Percentiles rank a stretch among this genome's conserved stretches.
These are phyloP conservation scores for Aphelenchoides fujianensis DNA, from an alignment of 1,140 invertebrate genomes.

Conservation along the genomic window DNA sequence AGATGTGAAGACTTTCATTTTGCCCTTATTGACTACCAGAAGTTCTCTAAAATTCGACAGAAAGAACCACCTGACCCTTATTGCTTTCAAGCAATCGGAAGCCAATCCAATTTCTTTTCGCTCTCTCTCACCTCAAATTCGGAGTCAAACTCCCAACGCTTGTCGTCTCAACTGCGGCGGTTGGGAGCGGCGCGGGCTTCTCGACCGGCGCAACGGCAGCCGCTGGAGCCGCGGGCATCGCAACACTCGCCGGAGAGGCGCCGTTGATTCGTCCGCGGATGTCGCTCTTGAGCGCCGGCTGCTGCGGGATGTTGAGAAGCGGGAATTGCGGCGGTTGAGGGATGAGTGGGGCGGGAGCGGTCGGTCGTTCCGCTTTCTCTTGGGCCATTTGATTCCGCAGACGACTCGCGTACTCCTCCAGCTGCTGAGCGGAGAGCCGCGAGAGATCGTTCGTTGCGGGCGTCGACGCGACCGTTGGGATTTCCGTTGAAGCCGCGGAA, in stretches of 20 bases:
- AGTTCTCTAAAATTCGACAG: too few relatives aligned
- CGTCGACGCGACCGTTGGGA: not conserved
- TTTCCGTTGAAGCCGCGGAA: not conserved
- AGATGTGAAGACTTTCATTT: too few relatives aligned
- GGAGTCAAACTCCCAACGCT: too few relatives aligned
- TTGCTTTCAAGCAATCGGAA: too few relatives aligned
- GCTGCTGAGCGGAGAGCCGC: not conserved
- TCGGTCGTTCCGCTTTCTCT: too few relatives aligned
- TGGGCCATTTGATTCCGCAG: not conserved
- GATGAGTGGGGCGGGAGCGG: not conserved
- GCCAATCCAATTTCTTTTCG: not conserved
- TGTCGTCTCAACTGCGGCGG: not conserved
- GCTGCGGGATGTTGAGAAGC: not conserved
- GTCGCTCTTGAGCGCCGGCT: not conserved
- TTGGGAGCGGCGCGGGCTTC: not conserved
- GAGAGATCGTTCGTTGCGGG: not conserved
- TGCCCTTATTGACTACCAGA: too few relatives aligned
- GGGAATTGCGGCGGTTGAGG: not conserved
- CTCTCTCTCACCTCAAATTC: not conserved
- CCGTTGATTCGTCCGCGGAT: not conserved
- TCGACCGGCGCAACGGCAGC: not conserved
- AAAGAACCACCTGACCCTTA: too few relatives aligned
- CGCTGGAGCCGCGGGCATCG: not conserved
- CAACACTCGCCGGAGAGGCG: not conserved
- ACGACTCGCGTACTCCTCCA: constrained; percentile 10